Evolutionary conservation across 2,888 invertebrate genomes (phyloP), one percentile per base, ranked within the genome.

Genomic region (Aethes cnicana): DNA sequence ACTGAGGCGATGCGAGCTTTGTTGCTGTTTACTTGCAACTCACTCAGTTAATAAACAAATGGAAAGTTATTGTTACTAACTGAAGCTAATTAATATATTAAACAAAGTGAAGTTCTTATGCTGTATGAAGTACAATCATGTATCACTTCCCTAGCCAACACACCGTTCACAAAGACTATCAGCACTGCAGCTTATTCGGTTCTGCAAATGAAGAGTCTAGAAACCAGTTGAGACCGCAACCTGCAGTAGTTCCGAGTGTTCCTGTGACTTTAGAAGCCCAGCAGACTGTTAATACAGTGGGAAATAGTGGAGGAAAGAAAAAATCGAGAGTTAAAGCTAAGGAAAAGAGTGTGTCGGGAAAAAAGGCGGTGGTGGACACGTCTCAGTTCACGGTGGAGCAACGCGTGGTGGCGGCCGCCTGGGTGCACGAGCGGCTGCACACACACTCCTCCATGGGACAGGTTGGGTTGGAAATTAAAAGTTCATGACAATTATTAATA

Each of bases 341-440:
- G 16, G 20, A 16, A n/a, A 16, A 33, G 3, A 8, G 8, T n/a
- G 9, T 8, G 1, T 21, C 28, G 9, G 16, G 12, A 2, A 35
- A 28, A 18, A 43, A 30, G 23, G 28, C 12, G 9, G 26, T 6
- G 11, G 70, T 78, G 7, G 79, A 80, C 43, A 80, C 78, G 0
- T 78, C 80, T 0, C 73, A 62, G 23, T 80, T 74, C 32, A 82
- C 77, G 1, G 74, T 84, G 36, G 89, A 88, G 56, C 82, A 87
- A 64, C 74, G 86, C 56, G 68, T 89, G 9, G 77, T 90, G 17
- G 75, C 89, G 0, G 89, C 87, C 1, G 89, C 85, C 14, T 90
- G 89, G 89, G 84, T 88, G 17, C 89, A 90, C 52, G 89, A 90
- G 63, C 74, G 83, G 37, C 73, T 75, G 37, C 69, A 70, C 48